Evolutionary conservation across 2,888 invertebrate species (phyloP), one percentile per base, ranked within the genome.

Genomic region (Girardia tigrina): DNA sequence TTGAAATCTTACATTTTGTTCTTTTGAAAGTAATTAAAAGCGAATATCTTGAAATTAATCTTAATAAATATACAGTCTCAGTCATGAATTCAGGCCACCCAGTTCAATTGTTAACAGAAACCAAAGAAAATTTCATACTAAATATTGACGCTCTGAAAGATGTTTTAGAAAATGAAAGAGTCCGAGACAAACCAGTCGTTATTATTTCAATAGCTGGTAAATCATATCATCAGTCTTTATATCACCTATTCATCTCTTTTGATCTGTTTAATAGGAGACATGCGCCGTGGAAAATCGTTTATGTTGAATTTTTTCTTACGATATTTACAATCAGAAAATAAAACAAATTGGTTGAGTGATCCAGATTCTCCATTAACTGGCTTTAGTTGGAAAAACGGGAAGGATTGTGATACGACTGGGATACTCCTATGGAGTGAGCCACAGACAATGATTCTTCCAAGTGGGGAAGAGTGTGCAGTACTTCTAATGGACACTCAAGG

Each of bases 231-330:
- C n/a, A n/a, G n/a, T n/a, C n/a, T n/a, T n/a, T n/a, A n/a, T n/a
- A n/a, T n/a, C n/a, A n/a, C n/a, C n/a, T n/a, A n/a, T n/a, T n/a
- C n/a, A n/a, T n/a, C n/a, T n/a, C n/a, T n/a, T n/a, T n/a, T n/a
- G n/a, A n/a, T n/a, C n/a, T n/a, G n/a, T n/a, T n/a, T n/a, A n/a
- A n/a, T n/a, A n/a, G n/a, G n/a, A n/a, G 94, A 94, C 75, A 97
- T 95, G 85, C 88, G 95, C 74, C 97, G 95, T 86, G 98, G 98
- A 79, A 98, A 97, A 87, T 94, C 94, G 77, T 97, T 98, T 85
- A 87, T 97, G 78, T 87, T 97, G 70, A 94, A 97, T 85, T 97
- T 97, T 86, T 94, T 97, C 84, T 88, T 98, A 70, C 88, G 95
- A 81, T 97, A 92, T 84, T 89, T 95, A 88, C 89, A 90, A 84